These are phyloP conservation scores for Drosophila birchii DNA, from an alignment of 2,888 invertebrate species.

Conservation along the genomic window DNA sequence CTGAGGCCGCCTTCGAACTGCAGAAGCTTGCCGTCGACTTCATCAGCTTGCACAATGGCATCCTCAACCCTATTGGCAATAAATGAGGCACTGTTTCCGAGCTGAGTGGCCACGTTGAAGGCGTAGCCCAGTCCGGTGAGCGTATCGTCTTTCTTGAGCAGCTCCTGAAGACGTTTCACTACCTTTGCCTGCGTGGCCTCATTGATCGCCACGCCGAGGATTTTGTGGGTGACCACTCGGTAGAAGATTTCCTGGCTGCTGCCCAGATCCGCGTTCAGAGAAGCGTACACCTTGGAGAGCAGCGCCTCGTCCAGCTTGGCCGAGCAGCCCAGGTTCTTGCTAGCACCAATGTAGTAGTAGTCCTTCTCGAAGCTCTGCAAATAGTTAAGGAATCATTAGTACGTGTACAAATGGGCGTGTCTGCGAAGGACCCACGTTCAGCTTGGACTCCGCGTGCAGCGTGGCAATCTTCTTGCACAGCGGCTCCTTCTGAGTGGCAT, in stretches of 20 bases:
- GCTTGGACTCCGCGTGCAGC: slow-evolving; percentile 81
- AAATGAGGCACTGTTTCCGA: slow-evolving; percentile 88
- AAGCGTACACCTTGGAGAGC: slow-evolving; percentile 85
- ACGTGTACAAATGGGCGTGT: not conserved
- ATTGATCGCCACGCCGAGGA: slow-evolving; percentile 88
- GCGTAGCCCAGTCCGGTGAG: slow-evolving; percentile 92
- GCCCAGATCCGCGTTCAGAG: slow-evolving; percentile 88
- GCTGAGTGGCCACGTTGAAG: slow-evolving; percentile 91
- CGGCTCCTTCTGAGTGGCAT: slow-evolving; percentile 86
- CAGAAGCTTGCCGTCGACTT: slow-evolving; percentile 93
- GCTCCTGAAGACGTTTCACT: slow-evolving; percentile 89
- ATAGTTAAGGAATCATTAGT: not conserved
- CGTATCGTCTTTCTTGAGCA: slow-evolving; percentile 94
- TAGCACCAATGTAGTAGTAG: slow-evolving; percentile 89
- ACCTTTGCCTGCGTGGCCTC: slow-evolving; percentile 89
- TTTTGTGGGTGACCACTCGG: slow-evolving; percentile 89
- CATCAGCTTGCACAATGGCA: slow-evolving; percentile 97
- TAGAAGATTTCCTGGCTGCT: slow-evolving; percentile 90
- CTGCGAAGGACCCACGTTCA: slow-evolving; percentile 85
- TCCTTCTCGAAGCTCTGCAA: slow-evolving; percentile 86
- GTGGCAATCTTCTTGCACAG: slow-evolving; percentile 85
- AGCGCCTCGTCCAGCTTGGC: slow-evolving; percentile 85
- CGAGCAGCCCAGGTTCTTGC: slow-evolving; percentile 87
- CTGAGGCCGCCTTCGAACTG: slow-evolving; percentile 97
- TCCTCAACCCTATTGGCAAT: slow-evolving; percentile 93